These are phyloP conservation scores for Portunus trituberculatus DNA, from an alignment of 1,140 invertebrate species.

Conservation along the genomic window DNA sequence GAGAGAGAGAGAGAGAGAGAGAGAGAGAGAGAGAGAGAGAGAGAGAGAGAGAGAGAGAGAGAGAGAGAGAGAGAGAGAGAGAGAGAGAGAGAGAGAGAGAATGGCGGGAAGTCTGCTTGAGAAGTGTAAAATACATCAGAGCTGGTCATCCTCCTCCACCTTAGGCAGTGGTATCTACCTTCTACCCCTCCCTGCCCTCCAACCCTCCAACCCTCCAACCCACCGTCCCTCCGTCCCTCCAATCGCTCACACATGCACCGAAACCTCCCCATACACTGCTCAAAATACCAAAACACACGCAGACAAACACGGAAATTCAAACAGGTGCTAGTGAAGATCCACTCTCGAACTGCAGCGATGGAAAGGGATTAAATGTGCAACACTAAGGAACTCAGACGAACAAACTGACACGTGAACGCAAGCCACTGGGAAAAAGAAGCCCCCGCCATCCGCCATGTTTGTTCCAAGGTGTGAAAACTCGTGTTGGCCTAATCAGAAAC, in stretches of 20 bases:
- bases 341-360: not conserved
- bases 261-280: not conserved
- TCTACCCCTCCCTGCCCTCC: not conserved
- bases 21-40: not conserved
- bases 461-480: slow-evolving; percentile 78
- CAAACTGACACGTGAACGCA: not conserved
- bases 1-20: not conserved
- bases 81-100: not conserved
- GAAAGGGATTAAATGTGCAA: no score
- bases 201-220: not conserved
- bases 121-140: slow-evolving; percentile 37
- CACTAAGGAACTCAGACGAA: not conserved
- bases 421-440: slow-evolving; percentile 11
- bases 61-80: not conserved
- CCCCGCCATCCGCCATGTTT: slow-evolving; percentile 73
- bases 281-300: not conserved
- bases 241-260: not conserved
- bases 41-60: slow-evolving; percentile 9
- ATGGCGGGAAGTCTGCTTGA: not conserved
- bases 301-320: not conserved
- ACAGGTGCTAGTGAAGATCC: no score
- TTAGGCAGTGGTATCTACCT: not conserved
- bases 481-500: slow-evolving; percentile 75
- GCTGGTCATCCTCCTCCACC: not conserved
- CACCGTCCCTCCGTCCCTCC: not conserved